phyloP scores from a whole-genome alignment of 2,113 vertebrate genomes.

The Bambusicola thoracicus region DNA sequence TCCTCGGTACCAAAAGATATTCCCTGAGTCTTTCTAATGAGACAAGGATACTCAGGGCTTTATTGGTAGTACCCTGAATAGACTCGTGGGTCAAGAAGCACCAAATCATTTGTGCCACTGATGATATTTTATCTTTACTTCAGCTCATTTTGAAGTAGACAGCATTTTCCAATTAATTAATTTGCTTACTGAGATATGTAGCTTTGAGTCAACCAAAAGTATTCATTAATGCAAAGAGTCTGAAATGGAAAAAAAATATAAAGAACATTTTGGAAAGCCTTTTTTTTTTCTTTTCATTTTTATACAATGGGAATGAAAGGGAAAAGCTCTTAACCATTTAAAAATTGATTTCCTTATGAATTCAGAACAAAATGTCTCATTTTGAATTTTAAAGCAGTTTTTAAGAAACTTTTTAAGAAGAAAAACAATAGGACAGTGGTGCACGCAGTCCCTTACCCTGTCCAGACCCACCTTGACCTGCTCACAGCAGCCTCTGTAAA shows the following conservation, averaged over 20 bases:
- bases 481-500: background rate
- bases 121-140: conserved; percentile 7
- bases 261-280: background rate
- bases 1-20: conserved; percentile 61
- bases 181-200: background rate
- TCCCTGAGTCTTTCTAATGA: conserved; percentile 55
- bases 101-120: conserved; percentile 15
- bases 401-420: background rate
- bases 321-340: background rate
- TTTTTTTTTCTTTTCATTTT: background rate
- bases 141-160: background rate
- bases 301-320: background rate
- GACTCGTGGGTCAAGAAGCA: conserved; percentile 18
- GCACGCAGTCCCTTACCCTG: accelerated
- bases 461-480: background rate
- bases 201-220: background rate
- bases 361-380: background rate
- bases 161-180: background rate
- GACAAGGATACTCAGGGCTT: conserved; percentile 12
- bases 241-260: background rate
- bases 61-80: conserved; percentile 11
- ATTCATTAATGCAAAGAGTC: background rate
- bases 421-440: background rate
- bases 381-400: background rate
- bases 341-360: background rate